These are phyloP conservation scores for Antigone vipio DNA, from an alignment of 2,113 vertebrate genomes.

Conservation along the genomic window DNA sequence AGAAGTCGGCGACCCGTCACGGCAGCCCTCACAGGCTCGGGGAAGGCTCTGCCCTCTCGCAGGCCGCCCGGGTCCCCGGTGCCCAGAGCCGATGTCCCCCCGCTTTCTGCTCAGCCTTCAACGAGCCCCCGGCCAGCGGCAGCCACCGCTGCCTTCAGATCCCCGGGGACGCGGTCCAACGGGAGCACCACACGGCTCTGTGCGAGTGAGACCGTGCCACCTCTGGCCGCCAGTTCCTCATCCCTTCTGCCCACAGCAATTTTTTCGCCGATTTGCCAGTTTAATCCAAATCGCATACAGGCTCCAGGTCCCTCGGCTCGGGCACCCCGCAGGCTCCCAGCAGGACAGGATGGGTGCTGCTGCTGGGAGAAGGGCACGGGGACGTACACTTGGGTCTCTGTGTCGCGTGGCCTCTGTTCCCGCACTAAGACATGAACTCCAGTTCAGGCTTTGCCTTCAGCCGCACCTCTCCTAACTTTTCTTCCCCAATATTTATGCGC, in stretches of 20 bases:
- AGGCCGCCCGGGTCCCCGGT: neutral
- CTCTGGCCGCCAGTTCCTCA: neutral
- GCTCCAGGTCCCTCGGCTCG: neutral
- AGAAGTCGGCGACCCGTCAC: neutral
- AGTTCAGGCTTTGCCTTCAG: neutral
- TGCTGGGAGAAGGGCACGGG: no score
- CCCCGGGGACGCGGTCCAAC: neutral
- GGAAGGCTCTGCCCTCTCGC: neutral
- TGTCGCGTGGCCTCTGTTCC: fast-evolving
- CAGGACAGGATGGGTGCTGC: neutral
- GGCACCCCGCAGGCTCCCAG: no score
- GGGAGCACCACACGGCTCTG: fast-evolving
- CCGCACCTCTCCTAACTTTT: neutral
- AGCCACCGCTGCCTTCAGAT: fast-evolving
- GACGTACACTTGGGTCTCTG: no score
- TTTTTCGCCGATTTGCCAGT: neutral
- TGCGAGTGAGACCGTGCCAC: fast-evolving
- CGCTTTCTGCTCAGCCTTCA: neutral
- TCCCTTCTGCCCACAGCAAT: neutral
- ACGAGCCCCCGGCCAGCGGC: fast-evolving
- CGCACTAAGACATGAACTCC: fast-evolving
- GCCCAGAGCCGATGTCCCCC: fast-evolving
- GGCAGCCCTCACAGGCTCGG: neutral
- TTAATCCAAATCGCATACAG: neutral
- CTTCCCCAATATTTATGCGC: neutral